A percentile compares a stretch with the other conserved stretches of the same genome.
phyloP scores from a whole-genome alignment of 2,888 invertebrate genomes.

The Plutella xylostella region DNA sequence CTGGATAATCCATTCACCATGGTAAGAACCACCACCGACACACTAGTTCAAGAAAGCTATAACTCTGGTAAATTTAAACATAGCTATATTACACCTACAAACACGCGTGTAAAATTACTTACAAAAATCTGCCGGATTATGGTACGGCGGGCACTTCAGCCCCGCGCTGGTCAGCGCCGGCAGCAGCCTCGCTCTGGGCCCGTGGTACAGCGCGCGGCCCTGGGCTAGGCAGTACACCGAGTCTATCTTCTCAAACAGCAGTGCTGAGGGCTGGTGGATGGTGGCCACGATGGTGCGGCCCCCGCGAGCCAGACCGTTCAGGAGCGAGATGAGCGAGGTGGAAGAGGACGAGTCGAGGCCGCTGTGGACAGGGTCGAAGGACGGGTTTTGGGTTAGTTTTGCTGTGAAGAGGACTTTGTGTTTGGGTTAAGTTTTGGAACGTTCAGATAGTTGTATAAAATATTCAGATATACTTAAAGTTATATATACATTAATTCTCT shows the following conservation, averaged over 20 bases:
- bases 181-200: conserved; percentile 77
- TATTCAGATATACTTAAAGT: no score
- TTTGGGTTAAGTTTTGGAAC: no score
- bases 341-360: conserved; percentile 92
- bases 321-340: conserved; percentile 82
- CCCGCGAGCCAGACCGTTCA: conserved; percentile 84
- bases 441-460: no score
- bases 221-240: conserved; percentile 85
- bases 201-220: conserved; percentile 88
- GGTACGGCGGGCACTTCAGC: conserved; percentile 88
- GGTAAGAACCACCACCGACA: no score
- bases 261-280: conserved; percentile 94
- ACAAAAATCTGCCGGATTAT: conserved; percentile 97
- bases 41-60: neutral
- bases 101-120: conserved; percentile 42
- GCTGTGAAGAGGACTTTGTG: no score
- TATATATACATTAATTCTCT: no score
- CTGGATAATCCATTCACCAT: no score
- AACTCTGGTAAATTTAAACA: neutral
- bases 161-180: conserved; percentile 82
- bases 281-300: conserved; percentile 92
- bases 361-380: conserved; percentile 63
- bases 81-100: neutral
- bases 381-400: no score
- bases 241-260: conserved; percentile 94